phyloP scores from a whole-genome alignment of 2,113 vertebrate species.

The Psophia crepitans region DNA sequence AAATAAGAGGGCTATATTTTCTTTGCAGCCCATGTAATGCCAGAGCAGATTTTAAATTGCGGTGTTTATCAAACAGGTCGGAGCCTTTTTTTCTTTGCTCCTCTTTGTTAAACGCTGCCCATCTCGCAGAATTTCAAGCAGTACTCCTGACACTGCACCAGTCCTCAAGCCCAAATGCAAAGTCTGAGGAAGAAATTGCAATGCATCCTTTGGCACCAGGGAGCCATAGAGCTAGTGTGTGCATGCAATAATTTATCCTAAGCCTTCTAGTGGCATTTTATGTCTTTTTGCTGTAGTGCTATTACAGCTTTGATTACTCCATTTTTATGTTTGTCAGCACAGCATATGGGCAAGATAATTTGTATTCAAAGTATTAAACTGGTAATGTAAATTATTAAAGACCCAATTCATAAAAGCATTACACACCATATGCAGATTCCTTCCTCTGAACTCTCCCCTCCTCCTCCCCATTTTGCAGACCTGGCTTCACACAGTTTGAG shows the following conservation, averaged over 20 bases:
- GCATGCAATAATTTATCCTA: conserved; percentile 71
- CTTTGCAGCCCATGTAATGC: conserved; percentile 5
- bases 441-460: background rate
- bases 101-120: background rate
- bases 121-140: background rate
- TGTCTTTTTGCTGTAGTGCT: conserved; percentile 72
- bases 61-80: background rate
- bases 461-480: conserved; percentile 7
- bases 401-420: conserved; percentile 73
- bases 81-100: background rate
- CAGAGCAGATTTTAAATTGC: conserved; percentile 45
- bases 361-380: conserved; percentile 76
- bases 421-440: conserved; percentile 62
- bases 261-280: conserved; percentile 72
- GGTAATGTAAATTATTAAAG: conserved; percentile 77
- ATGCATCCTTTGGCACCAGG: conserved; percentile 63
- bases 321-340: conserved; percentile 77
- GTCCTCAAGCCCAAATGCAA: conserved; percentile 33
- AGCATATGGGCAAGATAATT: conserved; percentile 74
- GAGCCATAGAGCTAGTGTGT: conserved; percentile 60
- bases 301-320: conserved; percentile 75
- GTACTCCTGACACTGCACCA: background rate
- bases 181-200: conserved; percentile 61
- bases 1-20: conserved; percentile 22
- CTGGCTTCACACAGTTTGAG: background rate